phyloP scores from a whole-genome alignment of 1,140 invertebrate species.

The Conopomorpha cramerella region DNA sequence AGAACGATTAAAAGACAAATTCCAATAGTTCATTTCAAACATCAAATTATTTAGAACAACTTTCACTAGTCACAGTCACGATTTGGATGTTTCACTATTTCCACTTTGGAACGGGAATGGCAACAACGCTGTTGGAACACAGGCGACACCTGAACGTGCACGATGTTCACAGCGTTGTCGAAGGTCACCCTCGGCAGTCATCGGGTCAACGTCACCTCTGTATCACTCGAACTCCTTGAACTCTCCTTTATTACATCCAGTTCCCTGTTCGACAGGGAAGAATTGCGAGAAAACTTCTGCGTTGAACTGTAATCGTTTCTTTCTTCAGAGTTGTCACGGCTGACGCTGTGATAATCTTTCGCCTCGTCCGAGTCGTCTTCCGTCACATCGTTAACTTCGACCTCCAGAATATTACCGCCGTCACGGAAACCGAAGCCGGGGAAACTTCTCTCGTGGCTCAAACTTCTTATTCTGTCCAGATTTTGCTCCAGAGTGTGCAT shows the following conservation, averaged over 20 bases:
- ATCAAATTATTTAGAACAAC: not conserved
- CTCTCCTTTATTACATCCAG: slow-evolving; percentile 58
- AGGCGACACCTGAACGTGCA: slow-evolving; percentile 29
- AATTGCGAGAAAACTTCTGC: slow-evolving; percentile 50
- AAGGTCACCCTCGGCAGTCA: slow-evolving; percentile 49
- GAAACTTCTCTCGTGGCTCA: slow-evolving; percentile 41
- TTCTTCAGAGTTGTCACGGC: slow-evolving; percentile 37
- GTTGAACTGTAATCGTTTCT: slow-evolving; percentile 38
- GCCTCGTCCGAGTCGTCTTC: slow-evolving; percentile 41
- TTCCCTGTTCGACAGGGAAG: slow-evolving; percentile 51
- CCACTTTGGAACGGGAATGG: not conserved
- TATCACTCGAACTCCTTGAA: slow-evolving; percentile 57
- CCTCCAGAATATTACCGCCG: slow-evolving; percentile 43
- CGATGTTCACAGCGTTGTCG: slow-evolving; percentile 35
- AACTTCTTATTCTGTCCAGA: slow-evolving; percentile 49
- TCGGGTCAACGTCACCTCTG: slow-evolving; percentile 54
- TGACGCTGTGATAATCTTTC: slow-evolving; percentile 30
- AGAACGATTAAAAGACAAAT: not conserved
- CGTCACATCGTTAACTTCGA: slow-evolving; percentile 38
- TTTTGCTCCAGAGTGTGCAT: slow-evolving; percentile 47
- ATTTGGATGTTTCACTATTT: not conserved
- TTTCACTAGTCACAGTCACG: not conserved
- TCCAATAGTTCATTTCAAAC: not conserved
- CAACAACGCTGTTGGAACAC: slow-evolving; percentile 18
- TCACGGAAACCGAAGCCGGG: slow-evolving; percentile 28